phyloP scores from a whole-genome alignment of 2,113 vertebrate genomes.

The Nyctereutes procyonoides region DNA sequence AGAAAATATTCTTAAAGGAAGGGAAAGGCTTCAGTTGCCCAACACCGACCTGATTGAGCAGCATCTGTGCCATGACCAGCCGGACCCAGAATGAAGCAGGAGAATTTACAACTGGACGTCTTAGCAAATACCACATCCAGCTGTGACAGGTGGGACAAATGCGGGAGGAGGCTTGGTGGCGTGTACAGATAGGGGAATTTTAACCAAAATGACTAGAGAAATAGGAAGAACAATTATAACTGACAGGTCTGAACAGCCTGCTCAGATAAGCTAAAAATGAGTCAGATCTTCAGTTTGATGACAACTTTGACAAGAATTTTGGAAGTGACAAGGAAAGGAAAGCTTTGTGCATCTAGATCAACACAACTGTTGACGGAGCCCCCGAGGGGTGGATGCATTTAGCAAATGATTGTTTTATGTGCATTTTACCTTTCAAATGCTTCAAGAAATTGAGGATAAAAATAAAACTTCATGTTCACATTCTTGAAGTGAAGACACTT shows the following conservation, averaged over 20 bases:
- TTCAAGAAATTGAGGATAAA: constrained; percentile 8
- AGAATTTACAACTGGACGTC: background rate
- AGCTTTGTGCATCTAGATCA: background rate
- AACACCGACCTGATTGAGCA: background rate
- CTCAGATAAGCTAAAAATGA: constrained; percentile 55
- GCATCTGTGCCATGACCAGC: background rate
- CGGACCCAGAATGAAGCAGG: background rate
- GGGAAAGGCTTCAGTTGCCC: background rate
- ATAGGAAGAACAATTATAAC: constrained; percentile 7
- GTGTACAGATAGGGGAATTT: background rate
- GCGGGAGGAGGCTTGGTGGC: background rate
- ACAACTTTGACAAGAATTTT: constrained; percentile 23
- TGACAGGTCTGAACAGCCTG: constrained; percentile 50
- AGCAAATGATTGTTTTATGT: constrained; percentile 36
- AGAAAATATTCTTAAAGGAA: background rate
- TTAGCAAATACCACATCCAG: background rate
- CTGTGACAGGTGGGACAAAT: background rate
- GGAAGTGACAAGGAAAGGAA: constrained; percentile 5
- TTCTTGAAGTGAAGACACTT: background rate
- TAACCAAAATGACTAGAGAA: constrained; percentile 42
- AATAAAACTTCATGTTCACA: constrained; percentile 9
- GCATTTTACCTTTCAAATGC: constrained; percentile 39
- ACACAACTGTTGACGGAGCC: background rate
- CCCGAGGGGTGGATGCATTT: background rate
- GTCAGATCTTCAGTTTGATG: constrained; percentile 7